Conservation (phyloP, 2,113 vertebrate genomes). For the Gallinago undulata region DNA sequence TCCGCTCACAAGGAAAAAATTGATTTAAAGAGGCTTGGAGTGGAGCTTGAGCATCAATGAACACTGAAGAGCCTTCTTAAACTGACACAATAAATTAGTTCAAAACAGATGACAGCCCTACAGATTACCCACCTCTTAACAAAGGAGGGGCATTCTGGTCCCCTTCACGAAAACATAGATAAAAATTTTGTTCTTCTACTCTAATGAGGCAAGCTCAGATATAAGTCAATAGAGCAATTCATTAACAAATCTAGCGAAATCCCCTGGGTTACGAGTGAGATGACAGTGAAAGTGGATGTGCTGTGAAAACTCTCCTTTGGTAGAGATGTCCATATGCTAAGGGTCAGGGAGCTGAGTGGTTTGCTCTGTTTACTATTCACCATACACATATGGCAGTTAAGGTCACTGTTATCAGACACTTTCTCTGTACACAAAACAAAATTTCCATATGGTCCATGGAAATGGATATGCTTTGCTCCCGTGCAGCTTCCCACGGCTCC, state of each 20-base stretch:
- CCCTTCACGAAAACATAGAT: slow-evolving; percentile 78
- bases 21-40: slow-evolving; percentile 81
- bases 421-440: slow-evolving; percentile 91
- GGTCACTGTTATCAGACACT: slow-evolving; percentile 93
- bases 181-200: slow-evolving; percentile 88
- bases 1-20: slow-evolving; percentile 83
- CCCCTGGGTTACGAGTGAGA: slow-evolving; percentile 86
- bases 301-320: slow-evolving; percentile 90
- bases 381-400: slow-evolving; percentile 90
- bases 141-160: slow-evolving; percentile 82
- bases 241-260: slow-evolving; percentile 99
- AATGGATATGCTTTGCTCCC: slow-evolving; percentile 84
- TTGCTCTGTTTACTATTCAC: slow-evolving; percentile 92
- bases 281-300: slow-evolving; percentile 78
- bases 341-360: slow-evolving; percentile 91
- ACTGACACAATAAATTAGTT: slow-evolving; percentile 93
- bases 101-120: slow-evolving; percentile 85
- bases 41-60: slow-evolving; percentile 83
- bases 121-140: slow-evolving; percentile 86
- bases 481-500: slow-evolving; percentile 91
- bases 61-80: slow-evolving; percentile 85
- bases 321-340: slow-evolving; percentile 94
- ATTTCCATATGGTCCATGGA: slow-evolving; percentile 99
- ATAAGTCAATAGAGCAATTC: slow-evolving; percentile 99
- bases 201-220: slow-evolving; percentile 96